Evolutionary conservation across 1,140 invertebrate species (phyloP).

Genomic region (Apocrypta bakeri): DNA sequence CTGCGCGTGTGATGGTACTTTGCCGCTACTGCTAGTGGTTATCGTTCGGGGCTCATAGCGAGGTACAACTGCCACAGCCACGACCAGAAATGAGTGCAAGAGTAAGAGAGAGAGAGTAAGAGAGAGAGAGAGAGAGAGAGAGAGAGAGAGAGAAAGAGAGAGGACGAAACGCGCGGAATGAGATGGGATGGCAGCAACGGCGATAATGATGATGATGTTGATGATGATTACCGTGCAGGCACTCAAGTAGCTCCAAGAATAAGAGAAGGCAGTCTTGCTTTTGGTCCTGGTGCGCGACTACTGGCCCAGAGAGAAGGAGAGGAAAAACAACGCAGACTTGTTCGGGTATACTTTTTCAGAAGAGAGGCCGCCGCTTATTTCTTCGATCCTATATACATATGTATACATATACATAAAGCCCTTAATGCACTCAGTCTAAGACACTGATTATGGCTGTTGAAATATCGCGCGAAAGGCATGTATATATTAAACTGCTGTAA

Average conservation of each 20-base stretch:
- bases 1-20: slow-evolving; percentile 25
- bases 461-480: slow-evolving; percentile 20
- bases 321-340: background rate
- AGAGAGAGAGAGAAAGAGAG: slow-evolving; percentile 50
- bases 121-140: too few species aligned
- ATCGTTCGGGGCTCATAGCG: slow-evolving; percentile 63
- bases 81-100: slow-evolving; percentile 54
- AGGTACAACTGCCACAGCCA: slow-evolving; percentile 55
- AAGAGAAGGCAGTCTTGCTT: slow-evolving; percentile 57
- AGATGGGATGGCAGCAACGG: slow-evolving; percentile 53
- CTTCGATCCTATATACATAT: background rate
- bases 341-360: background rate
- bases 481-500: slow-evolving; percentile 48
- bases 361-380: background rate
- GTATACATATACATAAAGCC: background rate
- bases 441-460: slow-evolving; percentile 41
- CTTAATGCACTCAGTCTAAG: slow-evolving; percentile 37
- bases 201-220: slow-evolving; percentile 73
- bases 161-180: slow-evolving; percentile 57
- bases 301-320: background rate
- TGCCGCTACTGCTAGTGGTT: slow-evolving; percentile 49
- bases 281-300: slow-evolving; percentile 48
- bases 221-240: slow-evolving; percentile 65
- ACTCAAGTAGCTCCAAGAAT: background rate
- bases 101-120: slow-evolving; percentile 48